Evolutionary conservation across 2,113 vertebrate species (phyloP).

Genomic region (Trogon surrucura): DNA sequence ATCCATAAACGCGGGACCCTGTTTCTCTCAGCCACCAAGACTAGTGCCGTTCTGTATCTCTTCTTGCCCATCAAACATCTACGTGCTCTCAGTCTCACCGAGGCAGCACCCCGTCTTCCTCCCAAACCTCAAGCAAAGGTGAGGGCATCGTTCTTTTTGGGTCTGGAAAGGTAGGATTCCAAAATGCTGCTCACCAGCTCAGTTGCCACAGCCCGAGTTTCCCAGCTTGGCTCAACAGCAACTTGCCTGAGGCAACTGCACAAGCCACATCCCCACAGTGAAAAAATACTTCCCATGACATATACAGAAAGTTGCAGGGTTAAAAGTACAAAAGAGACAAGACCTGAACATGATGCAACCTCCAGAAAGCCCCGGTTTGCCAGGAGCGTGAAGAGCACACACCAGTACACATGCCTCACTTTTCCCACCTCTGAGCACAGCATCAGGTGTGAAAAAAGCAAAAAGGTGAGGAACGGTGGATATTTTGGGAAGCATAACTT

Average conservation of each 20-base stretch:
- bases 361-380: background rate
- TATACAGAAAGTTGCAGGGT: background rate
- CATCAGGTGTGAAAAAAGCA: background rate
- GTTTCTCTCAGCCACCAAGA: background rate
- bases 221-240: background rate
- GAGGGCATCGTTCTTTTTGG: background rate
- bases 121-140: fast-evolving
- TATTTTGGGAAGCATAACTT: background rate
- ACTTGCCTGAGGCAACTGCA: background rate
- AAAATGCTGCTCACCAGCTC: fast-evolving
- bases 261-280: background rate
- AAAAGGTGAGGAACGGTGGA: background rate
- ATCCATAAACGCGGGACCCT: background rate
- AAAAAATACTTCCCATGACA: background rate
- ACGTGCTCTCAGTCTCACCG: fast-evolving
- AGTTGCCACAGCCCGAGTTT: background rate
- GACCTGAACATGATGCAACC: fast-evolving
- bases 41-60: background rate
- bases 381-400: fast-evolving
- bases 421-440: background rate
- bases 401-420: fast-evolving
- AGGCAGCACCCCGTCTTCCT: background rate
- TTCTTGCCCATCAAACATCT: background rate
- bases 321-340: background rate
- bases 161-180: background rate